A percentile compares a stretch with the other conserved stretches of the same genome.
These are phyloP conservation scores for Nicator chloris DNA, from an alignment of 2,113 vertebrate species.

Conservation along the genomic window DNA sequence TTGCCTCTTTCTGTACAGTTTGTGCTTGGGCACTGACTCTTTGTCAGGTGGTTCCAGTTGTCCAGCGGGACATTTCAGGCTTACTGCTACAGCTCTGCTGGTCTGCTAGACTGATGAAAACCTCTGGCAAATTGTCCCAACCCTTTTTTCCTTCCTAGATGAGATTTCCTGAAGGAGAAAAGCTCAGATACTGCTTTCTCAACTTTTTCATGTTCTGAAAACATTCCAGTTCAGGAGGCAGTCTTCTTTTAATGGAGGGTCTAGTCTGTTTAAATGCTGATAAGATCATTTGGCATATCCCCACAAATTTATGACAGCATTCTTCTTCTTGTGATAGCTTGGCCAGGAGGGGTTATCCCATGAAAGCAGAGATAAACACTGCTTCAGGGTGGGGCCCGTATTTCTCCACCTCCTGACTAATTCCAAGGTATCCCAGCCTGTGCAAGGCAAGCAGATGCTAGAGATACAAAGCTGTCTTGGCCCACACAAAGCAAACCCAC, in stretches of 20 bases:
- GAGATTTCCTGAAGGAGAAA: not conserved
- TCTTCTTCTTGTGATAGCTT: not conserved
- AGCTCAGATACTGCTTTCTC: not conserved
- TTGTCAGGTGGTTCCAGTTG: not conserved
- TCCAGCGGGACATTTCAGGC: not conserved
- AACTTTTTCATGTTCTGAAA: not conserved
- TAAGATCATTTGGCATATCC: not conserved
- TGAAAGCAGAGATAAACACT: not conserved
- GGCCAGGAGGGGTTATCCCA: not conserved
- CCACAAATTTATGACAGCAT: not conserved
- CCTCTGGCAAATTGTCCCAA: not conserved
- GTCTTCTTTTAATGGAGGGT: not conserved
- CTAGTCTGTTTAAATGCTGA: not conserved
- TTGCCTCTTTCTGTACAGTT: not conserved
- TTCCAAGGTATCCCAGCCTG: not conserved
- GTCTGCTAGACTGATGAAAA: not conserved
- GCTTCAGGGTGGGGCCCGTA: not conserved
- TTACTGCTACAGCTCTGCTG: not conserved
- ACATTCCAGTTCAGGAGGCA: not conserved
- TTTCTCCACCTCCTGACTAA: not conserved
- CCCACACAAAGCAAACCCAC: not conserved
- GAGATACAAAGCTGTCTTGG: not conserved
- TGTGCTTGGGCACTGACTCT: not conserved
- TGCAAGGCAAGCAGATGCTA: conserved; percentile 11
- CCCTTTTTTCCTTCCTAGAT: not conserved